phyloP scores from a whole-genome alignment of 2,797 vertebrate genomes.

The Poeciliopsis gracilis region DNA sequence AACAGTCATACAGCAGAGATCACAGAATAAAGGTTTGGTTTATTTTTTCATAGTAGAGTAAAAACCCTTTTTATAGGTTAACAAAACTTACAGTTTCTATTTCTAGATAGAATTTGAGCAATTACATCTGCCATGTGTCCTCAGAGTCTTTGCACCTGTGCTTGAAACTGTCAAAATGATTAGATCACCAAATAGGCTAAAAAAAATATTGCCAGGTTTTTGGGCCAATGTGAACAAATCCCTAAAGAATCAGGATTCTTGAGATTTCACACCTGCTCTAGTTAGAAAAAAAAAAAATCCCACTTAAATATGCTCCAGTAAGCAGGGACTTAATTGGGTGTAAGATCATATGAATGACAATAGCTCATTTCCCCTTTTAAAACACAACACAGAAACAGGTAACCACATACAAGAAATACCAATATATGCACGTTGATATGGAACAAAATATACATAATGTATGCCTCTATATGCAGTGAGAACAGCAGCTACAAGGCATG shows the following conservation, averaged over 20 bases:
- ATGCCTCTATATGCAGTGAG: slow-evolving; percentile 57
- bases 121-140: neutral
- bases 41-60: neutral
- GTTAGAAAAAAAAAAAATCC: slow-evolving; percentile 75
- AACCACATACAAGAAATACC: neutral
- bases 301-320: slow-evolving; percentile 75
- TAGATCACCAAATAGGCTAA: neutral
- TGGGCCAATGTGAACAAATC: slow-evolving; percentile 2
- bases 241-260: slow-evolving; percentile 45
- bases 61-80: neutral
- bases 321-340: slow-evolving; percentile 77
- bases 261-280: slow-evolving; percentile 79
- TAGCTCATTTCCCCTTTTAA: slow-evolving; percentile 42
- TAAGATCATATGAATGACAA: slow-evolving; percentile 70
- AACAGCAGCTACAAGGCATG: slow-evolving; percentile 43
- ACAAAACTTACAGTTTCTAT: neutral
- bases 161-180: neutral
- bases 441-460: slow-evolving; percentile 28
- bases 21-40: neutral
- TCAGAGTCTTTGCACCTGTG: neutral
- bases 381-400: slow-evolving; percentile 6
- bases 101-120: neutral
- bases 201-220: neutral
- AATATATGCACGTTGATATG: slow-evolving; percentile 1
- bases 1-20: neutral